A percentile compares a stretch with the other conserved stretches of the same genome.
phyloP scores from a whole-genome alignment of 2,888 invertebrate genomes.

The Ectropis crepuscularia region DNA sequence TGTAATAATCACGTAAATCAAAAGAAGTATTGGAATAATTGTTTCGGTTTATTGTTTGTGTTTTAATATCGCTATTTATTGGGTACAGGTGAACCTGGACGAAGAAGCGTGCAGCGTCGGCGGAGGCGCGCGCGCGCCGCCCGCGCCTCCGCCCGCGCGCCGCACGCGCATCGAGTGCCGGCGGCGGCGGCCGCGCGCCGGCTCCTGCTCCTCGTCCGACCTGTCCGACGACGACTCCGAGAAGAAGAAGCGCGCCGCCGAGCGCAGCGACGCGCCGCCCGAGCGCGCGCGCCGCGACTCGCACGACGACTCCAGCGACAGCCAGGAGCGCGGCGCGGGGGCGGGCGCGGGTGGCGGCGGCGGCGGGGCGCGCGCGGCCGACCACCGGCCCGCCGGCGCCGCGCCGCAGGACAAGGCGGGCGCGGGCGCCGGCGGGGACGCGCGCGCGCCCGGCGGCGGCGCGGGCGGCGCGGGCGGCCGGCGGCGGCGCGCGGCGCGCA shows the following conservation, averaged over 20 bases:
- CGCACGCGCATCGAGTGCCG: conserved; percentile 70
- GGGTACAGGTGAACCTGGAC: conserved; percentile 61
- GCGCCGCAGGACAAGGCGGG: conserved; percentile 28
- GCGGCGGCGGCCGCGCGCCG: conserved; percentile 76
- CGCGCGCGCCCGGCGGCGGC: conserved; percentile 47
- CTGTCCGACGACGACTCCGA: conserved; percentile 96
- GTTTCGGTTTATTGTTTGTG: background rate
- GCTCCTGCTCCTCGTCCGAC: conserved; percentile 97
- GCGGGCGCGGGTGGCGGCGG: conserved; percentile 72
- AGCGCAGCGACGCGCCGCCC: conserved; percentile 83
- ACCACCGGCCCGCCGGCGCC: conserved; percentile 35
- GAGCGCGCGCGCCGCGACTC: conserved; percentile 90
- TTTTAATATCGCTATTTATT: conserved; percentile 11
- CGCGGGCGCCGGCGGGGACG: conserved; percentile 52
- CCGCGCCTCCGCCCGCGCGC: conserved; percentile 67
- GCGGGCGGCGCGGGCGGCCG: conserved; percentile 56
- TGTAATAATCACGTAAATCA: no score
- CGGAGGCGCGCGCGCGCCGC: conserved; percentile 52
- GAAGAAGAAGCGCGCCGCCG: conserved; percentile 91
- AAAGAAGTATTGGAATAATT: no score
- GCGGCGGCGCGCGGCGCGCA: conserved; percentile 71
- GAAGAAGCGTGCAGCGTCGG: conserved; percentile 55
- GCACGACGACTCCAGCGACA: conserved; percentile 94
- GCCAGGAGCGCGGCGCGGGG: conserved; percentile 90
- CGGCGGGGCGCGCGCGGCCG: conserved; percentile 45